Evolutionary conservation across 2,797 vertebrate genomes (phyloP), one percentile per base, ranked within the genome.

Genomic region (Macropus fuliginosus): DNA sequence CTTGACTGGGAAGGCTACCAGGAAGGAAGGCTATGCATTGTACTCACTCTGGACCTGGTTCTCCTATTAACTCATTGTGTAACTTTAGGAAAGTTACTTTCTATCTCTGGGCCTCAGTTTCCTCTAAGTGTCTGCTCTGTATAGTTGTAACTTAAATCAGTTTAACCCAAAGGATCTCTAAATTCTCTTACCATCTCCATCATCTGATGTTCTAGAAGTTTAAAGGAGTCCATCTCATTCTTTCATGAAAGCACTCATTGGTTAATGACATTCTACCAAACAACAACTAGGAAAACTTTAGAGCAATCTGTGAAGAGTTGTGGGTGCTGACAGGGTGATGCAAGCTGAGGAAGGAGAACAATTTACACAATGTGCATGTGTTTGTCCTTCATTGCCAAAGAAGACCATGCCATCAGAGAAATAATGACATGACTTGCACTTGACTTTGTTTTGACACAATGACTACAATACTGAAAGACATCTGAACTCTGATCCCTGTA

Each of bases 21-120:
- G 96, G 90, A 96, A n/a, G 87, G 95, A 95, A 12, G 59, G 94
- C 50, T 34, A 57, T 54, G 24, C 3, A 89, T 81, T 18, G 66
- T 40, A 9, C 10, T 92, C 4, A 6, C 59, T 92, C 90, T 93
- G 18, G 52, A 59, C 55, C 55, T 50, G n/a, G 57, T 46, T 96
- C 46, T 81, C 62, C 54, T 4, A n/a, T 55, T 66, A 90, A 81
- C 12, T 81, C 56, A 54, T n/a, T 56, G 14, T 91, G 21, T 13
- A 34, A 50, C 34, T 8, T 12, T 46, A 55, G n/a, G 28, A 92
- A 92, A 62, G 56, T n/a, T 46, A 28, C 13, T 4, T 31, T 13
- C 10, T 0, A 28, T 57, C n/a, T 24, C 74, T 93, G 90, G 57
- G 50, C 62, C 59, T 95, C 91, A 8, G 52, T 29, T 66, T 92